phyloP scores from a whole-genome alignment of 1,140 invertebrate species.

The Helicoverpa zea region DNA sequence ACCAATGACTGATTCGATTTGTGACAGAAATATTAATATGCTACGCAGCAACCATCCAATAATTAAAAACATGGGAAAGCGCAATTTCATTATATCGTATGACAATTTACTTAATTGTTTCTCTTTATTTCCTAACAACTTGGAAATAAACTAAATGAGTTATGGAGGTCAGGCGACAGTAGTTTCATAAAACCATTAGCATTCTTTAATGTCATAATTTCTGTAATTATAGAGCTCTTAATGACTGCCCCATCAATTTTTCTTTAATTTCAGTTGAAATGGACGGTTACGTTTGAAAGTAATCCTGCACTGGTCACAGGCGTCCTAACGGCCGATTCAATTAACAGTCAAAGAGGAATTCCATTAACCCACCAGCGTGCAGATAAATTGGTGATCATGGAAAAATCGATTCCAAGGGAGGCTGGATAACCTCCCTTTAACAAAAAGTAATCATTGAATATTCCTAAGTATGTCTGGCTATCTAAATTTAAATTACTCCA shows the following conservation, averaged over 20 bases:
- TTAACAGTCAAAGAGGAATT: too few relatives aligned
- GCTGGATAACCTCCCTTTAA: too few relatives aligned
- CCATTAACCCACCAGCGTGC: too few relatives aligned
- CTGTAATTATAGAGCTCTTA: slow-evolving; percentile 24
- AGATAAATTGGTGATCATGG: too few relatives aligned
- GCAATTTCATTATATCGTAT: background rate
- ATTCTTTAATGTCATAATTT: slow-evolving; percentile 23
- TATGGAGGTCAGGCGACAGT: slow-evolving; percentile 29
- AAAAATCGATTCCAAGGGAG: too few relatives aligned
- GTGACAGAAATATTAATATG: too few relatives aligned
- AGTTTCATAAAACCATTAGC: slow-evolving; percentile 34
- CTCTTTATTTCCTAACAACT: background rate
- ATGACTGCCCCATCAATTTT: slow-evolving; percentile 18
- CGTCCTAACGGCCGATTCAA: background rate
- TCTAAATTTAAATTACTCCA: background rate
- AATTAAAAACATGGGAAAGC: too few relatives aligned
- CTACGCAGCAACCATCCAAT: too few relatives aligned
- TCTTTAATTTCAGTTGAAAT: background rate
- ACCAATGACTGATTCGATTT: too few relatives aligned
- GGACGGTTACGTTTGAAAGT: background rate
- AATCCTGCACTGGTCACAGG: background rate
- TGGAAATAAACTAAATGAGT: slow-evolving; percentile 15
- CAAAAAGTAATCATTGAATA: too few relatives aligned
- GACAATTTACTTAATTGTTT: background rate
- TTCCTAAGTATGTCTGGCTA: too few relatives aligned